phyloP scores from a whole-genome alignment of 2,888 invertebrate genomes.

The Pollenia labialis region DNA sequence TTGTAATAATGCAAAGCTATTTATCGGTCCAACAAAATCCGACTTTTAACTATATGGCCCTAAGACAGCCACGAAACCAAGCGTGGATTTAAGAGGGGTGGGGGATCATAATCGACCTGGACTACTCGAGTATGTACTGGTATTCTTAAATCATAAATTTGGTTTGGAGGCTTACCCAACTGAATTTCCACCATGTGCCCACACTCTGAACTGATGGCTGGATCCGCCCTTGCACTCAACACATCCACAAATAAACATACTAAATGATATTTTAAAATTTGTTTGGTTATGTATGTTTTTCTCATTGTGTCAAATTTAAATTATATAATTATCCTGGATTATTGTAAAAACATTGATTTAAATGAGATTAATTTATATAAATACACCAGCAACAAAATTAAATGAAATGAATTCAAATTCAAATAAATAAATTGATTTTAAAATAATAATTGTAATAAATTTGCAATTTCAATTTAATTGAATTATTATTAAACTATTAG shows the following conservation, averaged over 20 bases:
- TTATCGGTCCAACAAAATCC: too few relatives aligned
- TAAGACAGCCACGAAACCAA: too few relatives aligned
- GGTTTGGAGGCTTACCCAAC: too few relatives aligned
- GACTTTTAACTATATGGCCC: too few relatives aligned
- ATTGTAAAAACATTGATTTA: constrained; percentile 67
- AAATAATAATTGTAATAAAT: constrained; percentile 48
- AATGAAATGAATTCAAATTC: neutral
- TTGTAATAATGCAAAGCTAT: too few relatives aligned
- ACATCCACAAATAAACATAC: constrained; percentile 4
- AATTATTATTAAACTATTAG: constrained; percentile 46
- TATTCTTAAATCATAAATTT: too few relatives aligned
- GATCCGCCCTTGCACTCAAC: neutral
- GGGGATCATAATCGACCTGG: too few relatives aligned
- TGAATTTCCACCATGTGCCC: too few relatives aligned
- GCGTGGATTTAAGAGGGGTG: too few relatives aligned
- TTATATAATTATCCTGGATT: constrained; percentile 70
- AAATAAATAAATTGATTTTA: constrained; percentile 63
- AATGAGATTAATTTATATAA: constrained; percentile 59
- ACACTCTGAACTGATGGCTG: neutral
- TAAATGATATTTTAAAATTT: constrained; percentile 17
- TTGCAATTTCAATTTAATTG: constrained; percentile 58
- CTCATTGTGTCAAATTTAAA: constrained; percentile 65
- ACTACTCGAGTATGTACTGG: too few relatives aligned
- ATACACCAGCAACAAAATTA: neutral
- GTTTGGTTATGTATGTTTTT: constrained; percentile 16